These are phyloP conservation scores for Dione juno DNA, from an alignment of 2,888 invertebrate species.

Conservation along the genomic window DNA sequence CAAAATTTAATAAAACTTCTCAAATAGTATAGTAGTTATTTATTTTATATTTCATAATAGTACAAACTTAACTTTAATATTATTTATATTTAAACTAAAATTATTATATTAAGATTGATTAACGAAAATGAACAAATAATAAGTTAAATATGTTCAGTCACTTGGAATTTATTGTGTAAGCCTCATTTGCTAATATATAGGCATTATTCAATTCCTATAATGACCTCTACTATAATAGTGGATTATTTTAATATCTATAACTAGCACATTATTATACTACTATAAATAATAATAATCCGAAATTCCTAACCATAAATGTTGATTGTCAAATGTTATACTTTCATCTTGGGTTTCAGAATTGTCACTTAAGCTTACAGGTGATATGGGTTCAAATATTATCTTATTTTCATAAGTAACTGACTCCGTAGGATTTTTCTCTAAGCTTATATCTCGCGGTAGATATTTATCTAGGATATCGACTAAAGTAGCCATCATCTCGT, in stretches of 20 bases:
- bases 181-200: constrained; percentile 19
- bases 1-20: not conserved
- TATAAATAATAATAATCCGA: constrained; percentile 21
- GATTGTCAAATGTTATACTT: constrained; percentile 16
- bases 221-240: not conserved
- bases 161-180: constrained; percentile 7
- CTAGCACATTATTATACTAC: not conserved
- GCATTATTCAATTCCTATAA: constrained; percentile 1
- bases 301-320: not conserved
- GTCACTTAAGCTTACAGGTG: constrained; percentile 55
- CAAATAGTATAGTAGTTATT: constrained; percentile 6
- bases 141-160: not conserved
- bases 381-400: constrained; percentile 62
- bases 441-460: constrained; percentile 45
- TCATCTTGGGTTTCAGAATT: constrained; percentile 42
- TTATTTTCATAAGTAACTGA: constrained; percentile 30
- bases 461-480: constrained; percentile 54
- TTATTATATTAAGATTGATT: no score
- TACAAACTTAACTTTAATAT: not conserved
- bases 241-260: not conserved
- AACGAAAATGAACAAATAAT: not conserved
- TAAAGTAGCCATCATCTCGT: constrained; percentile 54
- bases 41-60: constrained; percentile 9
- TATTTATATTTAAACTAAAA: not conserved
- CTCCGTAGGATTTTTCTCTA: constrained; percentile 22